Percentiles rank a stretch among this genome's conserved stretches.
Conservation (phyloP, 2,113 vertebrate species). For the Syngnathus typhle region DNA sequence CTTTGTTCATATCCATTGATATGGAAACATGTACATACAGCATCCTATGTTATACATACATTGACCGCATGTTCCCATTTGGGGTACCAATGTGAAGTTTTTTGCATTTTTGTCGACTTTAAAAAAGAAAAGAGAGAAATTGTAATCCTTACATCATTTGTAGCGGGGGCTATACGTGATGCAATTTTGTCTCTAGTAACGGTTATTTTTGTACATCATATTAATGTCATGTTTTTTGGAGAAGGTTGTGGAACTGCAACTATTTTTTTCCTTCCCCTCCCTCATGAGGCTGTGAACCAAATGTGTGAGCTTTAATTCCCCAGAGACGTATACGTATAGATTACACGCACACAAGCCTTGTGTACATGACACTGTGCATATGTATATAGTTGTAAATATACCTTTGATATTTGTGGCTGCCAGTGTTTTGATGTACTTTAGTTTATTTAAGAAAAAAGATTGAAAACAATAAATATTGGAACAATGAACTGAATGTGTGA, state of each 20-base stretch:
- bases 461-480: constrained; percentile 62
- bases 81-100: constrained; percentile 31
- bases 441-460: constrained; percentile 56
- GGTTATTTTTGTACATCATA: constrained; percentile 35
- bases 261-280: constrained; percentile 13
- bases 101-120: not conserved
- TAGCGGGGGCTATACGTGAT: constrained; percentile 7
- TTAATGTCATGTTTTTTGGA: constrained; percentile 26
- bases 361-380: constrained; percentile 55
- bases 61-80: constrained; percentile 30
- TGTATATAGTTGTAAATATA: constrained; percentile 69
- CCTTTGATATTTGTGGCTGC: constrained; percentile 53
- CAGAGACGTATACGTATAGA: too few species aligned
- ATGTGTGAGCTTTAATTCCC: constrained; percentile 50
- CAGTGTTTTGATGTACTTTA: constrained; percentile 39
- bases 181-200: constrained; percentile 4
- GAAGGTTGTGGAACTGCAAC: not conserved
- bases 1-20: constrained; percentile 44
- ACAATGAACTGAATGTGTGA: constrained; percentile 26
- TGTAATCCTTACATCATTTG: not conserved
- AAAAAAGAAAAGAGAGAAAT: not conserved
- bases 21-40: constrained; percentile 47
- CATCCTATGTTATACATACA: constrained; percentile 63
- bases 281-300: constrained; percentile 45
- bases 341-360: constrained; percentile 32